Base-by-base conservation (phyloP, 2,113 vertebrate species). In the Tachuris rubrigastra region DNA sequence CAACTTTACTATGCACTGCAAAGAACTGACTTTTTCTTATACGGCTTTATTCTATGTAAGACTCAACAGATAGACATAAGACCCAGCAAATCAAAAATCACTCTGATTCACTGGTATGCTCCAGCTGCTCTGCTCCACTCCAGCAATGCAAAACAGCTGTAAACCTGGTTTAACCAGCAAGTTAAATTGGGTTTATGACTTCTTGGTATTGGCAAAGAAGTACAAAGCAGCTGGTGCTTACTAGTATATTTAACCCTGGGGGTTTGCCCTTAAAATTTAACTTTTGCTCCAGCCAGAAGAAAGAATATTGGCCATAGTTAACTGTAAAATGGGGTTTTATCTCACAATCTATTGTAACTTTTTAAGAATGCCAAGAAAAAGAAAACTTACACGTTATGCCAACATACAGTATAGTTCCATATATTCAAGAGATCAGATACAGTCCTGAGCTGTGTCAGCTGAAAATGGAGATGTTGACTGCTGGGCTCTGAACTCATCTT, bases 111-210 rank as follows among this genome's bases (percentile, higher is more conserved):
- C 16, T 63, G 37, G 39, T 63, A 79, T 82, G 42, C 16, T 94
- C 78, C 91, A 96, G 85, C 87, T 95, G 91, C 55, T 96, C 59
- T 95, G 55, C 87, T 91, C 30, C 42, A 39, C 67, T 93, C 82
- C 63, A 91, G 82, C 75, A 94, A 94, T 76, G 35, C 63, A 91
- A 90, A 96, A 85, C 93, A 96, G 85, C 87, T 96, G 94, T 91
- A 97, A 95, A 85, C 87, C 75, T 88, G 79, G 85, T 94, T 94
- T 87, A 88, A 95, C 87, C 82, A 93, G 85, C 71, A 94, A 96
- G 89, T 86, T 85, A 85, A 91, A 95, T 80, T 80, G 46, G 55
- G 87, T 95, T 94, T 96, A 94, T 83, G 67, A 67, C 67, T 96
- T 93, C 63, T 77, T 59, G 41, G 39, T 63, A 86, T 93, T 96